Base-by-base conservation (phyloP, 2,888 invertebrate genomes). In the Athrips mouffetella region DNA sequence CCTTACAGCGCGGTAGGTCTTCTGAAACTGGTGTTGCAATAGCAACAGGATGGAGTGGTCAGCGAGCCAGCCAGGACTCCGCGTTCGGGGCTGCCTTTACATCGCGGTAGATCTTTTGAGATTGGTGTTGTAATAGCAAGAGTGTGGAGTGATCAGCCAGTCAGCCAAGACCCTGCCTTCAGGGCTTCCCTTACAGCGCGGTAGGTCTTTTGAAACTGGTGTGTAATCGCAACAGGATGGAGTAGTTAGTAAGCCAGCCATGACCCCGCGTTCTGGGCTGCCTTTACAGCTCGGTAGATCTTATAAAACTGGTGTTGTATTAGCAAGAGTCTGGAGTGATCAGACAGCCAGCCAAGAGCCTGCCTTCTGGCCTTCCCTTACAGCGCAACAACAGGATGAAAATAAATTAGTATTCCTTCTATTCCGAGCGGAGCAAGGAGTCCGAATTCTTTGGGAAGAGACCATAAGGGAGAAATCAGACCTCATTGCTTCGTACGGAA, bases 21-120 rank as follows among this genome's bases (percentile, higher is more conserved):
- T n/a, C 94, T 94, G 90, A 94, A 94, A 70, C 92, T 91, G 80
- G 94, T 91, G 81, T 88, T 92, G 91, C 83, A 92, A 89, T 25
- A 20, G 39, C 39, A 23, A 25, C 20, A 25, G 15, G 70, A 91
- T 74, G 93, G 94, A 57, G 90, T 91, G 84, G 93, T 91, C 80
- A 88, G 93, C 90, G 86, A 92, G 90, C 87, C 93, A 64, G 82
- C 91, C 74, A 72, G 92, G 89, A 70, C 89, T 66, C 77, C 90
- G 20, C 89, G 90, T 62, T 65, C 73, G 44, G 76, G 73, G 45
- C 65, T 73, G 49, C 77, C 81, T 42, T 70, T 82, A 55, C 65
- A 13, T 0, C 31, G 31, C 15, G 15, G 31, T 31, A 31, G 31
- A 16, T 31, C 13, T 31, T 11, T 2, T 31, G 4, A 30, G n/a